Conservation (phyloP, 92 coral and sea anemone species). For the Actinernus sp. region DNA sequence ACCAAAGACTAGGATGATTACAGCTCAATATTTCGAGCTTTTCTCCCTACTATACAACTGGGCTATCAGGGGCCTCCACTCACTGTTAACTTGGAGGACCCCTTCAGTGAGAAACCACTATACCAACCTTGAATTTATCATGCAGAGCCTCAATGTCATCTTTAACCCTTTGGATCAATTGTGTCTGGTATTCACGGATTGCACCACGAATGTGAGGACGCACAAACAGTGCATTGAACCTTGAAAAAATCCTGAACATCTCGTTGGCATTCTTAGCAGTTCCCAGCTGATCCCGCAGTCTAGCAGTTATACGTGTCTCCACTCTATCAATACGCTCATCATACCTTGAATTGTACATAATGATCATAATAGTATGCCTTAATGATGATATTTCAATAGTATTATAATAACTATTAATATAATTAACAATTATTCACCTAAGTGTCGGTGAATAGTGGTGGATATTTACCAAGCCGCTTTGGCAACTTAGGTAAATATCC, state of each 20-base stretch:
- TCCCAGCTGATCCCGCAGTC: slow-evolving; percentile 96
- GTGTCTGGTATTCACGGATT: slow-evolving; percentile 98
- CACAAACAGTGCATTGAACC: slow-evolving; percentile 97
- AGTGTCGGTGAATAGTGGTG: too few species aligned
- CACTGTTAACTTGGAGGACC: too few species aligned
- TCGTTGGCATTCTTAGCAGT: slow-evolving; percentile 99
- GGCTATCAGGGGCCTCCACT: too few species aligned
- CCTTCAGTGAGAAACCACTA: too few species aligned
- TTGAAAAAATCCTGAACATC: slow-evolving; percentile 98
- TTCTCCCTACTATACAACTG: too few species aligned
- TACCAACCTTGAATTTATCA: slow-evolving; percentile 93
- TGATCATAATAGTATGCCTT: neutral
- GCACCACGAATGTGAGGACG: slow-evolving; percentile 99
- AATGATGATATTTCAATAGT: too few species aligned
- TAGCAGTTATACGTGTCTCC: slow-evolving; percentile 96
- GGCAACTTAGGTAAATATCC: too few species aligned
- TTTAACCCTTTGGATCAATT: slow-evolving; percentile 96
- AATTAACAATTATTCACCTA: too few species aligned
- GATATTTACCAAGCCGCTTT: too few species aligned
- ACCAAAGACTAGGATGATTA: too few species aligned
- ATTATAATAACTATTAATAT: too few species aligned
- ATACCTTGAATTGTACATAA: slow-evolving; percentile 53
- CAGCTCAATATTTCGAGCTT: too few species aligned
- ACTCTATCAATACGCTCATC: slow-evolving; percentile 99
- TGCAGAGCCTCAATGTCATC: slow-evolving; percentile 98